Base-by-base conservation (phyloP, 2,113 vertebrate species). In the Tychaedon coryphoeus region DNA sequence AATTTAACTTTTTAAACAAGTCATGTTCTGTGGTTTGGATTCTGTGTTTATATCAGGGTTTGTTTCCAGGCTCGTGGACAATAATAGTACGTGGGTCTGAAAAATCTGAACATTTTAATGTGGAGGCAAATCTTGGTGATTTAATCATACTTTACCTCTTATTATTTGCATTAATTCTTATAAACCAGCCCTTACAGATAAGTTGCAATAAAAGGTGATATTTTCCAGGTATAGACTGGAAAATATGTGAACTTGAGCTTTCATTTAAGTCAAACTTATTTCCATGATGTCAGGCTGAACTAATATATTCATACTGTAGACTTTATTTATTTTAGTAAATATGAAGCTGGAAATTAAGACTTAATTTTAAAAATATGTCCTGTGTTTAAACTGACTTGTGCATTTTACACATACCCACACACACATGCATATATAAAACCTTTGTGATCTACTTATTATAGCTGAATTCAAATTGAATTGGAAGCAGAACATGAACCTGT, bases 1-100 rank as follows among this genome's bases (percentile, higher is more conserved):
- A 97, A 97, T 97, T 98, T 98, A 98, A 96, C 97, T 98, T 97
- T 98, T 98, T 98, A 98, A 98, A 98, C 97, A 98, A 98, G 98
- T 97, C 98, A 96, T 98, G 97, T 98, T 98, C 97, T 98, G 98
- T 97, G 98, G 98, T 98, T 98, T 98, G 98, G 96, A 98, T 97
- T 95, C 95, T 96, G 80, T 98, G 97, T 98, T 98, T 98, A 98
- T 97, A 97, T 96, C 97, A 98, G 94, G 88, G 80, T 97, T 93
- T 96, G 94, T 97, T 98, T 98, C 96, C 97, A 98, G 97, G 94
- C 97, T 98, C 94, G 48, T 75, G 93, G 94, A 97, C 93, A 95
- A 95, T 97, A 98, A 97, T 97, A 97, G 82, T 90, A 92, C 94
- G 95, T 74, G 83, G 85, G 82, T 96, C 91, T 97, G 94, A 95